Evolutionary conservation across 2,888 invertebrate genomes (phyloP), one percentile per base, ranked within the genome.

Genomic region (Eugnorisma glareosa): DNA sequence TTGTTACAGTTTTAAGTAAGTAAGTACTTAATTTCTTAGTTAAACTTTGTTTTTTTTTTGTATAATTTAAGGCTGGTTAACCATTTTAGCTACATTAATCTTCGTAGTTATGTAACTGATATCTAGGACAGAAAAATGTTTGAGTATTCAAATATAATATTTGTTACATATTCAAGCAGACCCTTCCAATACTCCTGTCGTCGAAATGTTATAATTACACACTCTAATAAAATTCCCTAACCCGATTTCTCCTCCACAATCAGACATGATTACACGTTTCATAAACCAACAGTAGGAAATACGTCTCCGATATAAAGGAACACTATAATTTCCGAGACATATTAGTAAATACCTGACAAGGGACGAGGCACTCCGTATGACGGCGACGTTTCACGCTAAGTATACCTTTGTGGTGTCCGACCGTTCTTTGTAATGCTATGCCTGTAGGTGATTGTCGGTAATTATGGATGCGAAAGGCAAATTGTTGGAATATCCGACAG

Each of bases 391-490:
- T 73, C 79, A 69, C 73, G 69, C 45, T 89, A 89, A 89, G 70
- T 84, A 87, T 78, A 79, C 77, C 81, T 86, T 86, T 81, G 66
- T 35, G 57, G 71, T 74, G 76, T 84, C 79, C 77, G 63, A 67
- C 64, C 64, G 69, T 80, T 75, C 86, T 81, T 81, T 79, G 76
- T 79, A 81, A 73, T 74, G 73, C 77, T 82, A 81, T 86, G 81
- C 28, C 69, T 43, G 77, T 72, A 79, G 76, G 61, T 75, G 82
- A 87, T 82, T 85, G 87, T 78, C 69, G n/a, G 73, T 70, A 83
- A 88, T 88, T 88, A 88, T 48, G 28, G 45, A 86, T 82, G 74
- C 84, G 71, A 77, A 85, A 85, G 76, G 78, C 51, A 76, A 81
- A 84, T 77, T 79, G 75, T 59, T 35, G 72, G 85, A 83, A 86